Evolutionary conservation across 2,888 invertebrate species (phyloP).

Genomic region (Zygaena filipendulae): DNA sequence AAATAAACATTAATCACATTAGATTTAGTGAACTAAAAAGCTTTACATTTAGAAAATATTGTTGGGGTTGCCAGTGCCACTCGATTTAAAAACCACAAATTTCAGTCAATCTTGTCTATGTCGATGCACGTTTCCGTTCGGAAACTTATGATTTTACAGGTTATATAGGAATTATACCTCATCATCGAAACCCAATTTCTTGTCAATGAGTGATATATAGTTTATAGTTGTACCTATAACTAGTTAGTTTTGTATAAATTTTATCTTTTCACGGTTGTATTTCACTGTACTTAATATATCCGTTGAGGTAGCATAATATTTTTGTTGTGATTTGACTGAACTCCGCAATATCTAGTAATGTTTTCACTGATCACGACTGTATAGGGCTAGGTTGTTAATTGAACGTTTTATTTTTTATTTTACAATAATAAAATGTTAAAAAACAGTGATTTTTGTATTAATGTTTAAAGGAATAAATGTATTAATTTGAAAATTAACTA

Average conservation of each 20-base stretch:
- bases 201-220: constrained; percentile 54
- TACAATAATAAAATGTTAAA: constrained; percentile 41
- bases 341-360: constrained; percentile 45
- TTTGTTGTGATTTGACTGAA: constrained; percentile 61
- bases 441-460: constrained; percentile 54
- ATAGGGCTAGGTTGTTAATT: constrained; percentile 65
- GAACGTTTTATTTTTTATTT: constrained; percentile 40
- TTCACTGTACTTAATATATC: too few relatives aligned
- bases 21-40: too few relatives aligned
- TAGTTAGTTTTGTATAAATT: constrained; percentile 25
- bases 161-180: constrained; percentile 35
- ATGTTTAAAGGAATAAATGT: constrained; percentile 62
- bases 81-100: too few relatives aligned
- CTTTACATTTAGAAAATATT: too few relatives aligned
- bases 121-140: too few relatives aligned
- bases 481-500: constrained; percentile 49
- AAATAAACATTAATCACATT: too few relatives aligned
- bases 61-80: too few relatives aligned
- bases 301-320: too few relatives aligned
- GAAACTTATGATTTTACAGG: too few relatives aligned
- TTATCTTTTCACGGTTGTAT: constrained; percentile 29
- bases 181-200: constrained; percentile 40
- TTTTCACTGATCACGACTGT: constrained; percentile 38
- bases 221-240: constrained; percentile 27
- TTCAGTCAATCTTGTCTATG: too few relatives aligned